Conservation (phyloP, 2,888 invertebrate genomes). For the Cheilosia impressa region DNA sequence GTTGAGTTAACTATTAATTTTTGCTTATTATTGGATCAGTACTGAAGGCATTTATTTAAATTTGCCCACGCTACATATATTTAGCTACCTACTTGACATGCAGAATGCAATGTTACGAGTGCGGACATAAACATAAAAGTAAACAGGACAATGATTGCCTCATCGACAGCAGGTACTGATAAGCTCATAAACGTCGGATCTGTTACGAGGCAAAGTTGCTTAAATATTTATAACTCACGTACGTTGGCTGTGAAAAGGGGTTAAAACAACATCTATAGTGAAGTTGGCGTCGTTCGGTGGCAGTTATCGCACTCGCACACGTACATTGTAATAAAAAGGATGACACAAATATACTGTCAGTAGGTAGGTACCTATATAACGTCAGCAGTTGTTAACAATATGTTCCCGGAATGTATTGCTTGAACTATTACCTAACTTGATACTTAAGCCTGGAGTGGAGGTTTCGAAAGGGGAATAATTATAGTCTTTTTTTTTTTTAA, state of each 20-base stretch:
- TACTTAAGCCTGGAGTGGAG: too few species aligned
- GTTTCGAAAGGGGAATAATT: too few species aligned
- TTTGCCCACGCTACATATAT: too few species aligned
- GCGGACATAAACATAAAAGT: constrained; percentile 24
- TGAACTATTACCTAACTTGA: too few species aligned
- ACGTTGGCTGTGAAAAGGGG: constrained; percentile 4
- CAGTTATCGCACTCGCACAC: not conserved
- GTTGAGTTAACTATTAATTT: too few species aligned
- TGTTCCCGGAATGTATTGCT: too few species aligned
- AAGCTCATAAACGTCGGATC: constrained; percentile 34
- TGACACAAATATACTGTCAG: constrained; percentile 1
- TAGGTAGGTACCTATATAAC: not conserved
- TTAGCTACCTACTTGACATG: too few species aligned
- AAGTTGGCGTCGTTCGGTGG: not conserved
- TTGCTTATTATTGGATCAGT: too few species aligned
- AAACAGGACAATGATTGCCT: constrained; percentile 13
- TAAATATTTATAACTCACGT: constrained; percentile 49
- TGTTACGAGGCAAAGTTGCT: constrained; percentile 33
- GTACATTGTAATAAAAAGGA: not conserved
- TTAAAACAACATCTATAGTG: constrained; percentile 11
- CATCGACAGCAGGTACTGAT: constrained; percentile 43
- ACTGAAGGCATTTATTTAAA: too few species aligned
- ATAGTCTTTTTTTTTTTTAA: too few species aligned
- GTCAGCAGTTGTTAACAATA: not conserved
- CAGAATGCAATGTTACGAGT: not conserved